Percentiles rank a stretch among this genome's conserved stretches.
Conservation (phyloP, 2,888 invertebrate genomes). For the Leptinotarsa juncta region DNA sequence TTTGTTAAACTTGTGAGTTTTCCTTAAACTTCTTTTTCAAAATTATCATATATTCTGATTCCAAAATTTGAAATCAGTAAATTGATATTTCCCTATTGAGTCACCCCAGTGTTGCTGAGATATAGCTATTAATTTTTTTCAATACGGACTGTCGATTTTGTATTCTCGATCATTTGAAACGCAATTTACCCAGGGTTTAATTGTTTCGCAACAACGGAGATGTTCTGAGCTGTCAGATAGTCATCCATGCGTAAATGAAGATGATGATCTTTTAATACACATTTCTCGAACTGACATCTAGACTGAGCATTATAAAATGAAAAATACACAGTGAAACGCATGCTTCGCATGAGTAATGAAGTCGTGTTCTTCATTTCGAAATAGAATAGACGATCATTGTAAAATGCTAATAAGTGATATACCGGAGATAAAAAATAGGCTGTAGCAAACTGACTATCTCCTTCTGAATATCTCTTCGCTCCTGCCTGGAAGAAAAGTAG, state of each 20-base stretch:
- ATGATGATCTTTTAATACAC: not conserved
- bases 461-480: conserved; percentile 25
- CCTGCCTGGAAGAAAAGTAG: conserved; percentile 27
- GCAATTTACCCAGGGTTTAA: too few relatives aligned
- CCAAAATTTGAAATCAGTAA: too few relatives aligned
- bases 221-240: not conserved
- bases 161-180: too few relatives aligned
- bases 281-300: not conserved
- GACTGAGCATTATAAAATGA: not conserved
- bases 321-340: not conserved
- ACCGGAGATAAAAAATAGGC: conserved; percentile 33
- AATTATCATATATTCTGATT: too few relatives aligned
- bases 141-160: too few relatives aligned
- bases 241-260: not conserved
- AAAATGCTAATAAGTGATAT: conserved; percentile 36
- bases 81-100: too few relatives aligned
- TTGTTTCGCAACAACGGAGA: not conserved
- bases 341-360: not conserved
- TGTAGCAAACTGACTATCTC: conserved; percentile 26
- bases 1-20: too few relatives aligned
- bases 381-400: conserved; percentile 27
- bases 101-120: too few relatives aligned
- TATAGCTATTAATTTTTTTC: too few relatives aligned
- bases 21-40: too few relatives aligned
- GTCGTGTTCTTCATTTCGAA: conserved; percentile 30